These are phyloP conservation scores for Brachionus sp. DNA, from an alignment of 1,140 invertebrate genomes.

Conservation along the genomic window DNA sequence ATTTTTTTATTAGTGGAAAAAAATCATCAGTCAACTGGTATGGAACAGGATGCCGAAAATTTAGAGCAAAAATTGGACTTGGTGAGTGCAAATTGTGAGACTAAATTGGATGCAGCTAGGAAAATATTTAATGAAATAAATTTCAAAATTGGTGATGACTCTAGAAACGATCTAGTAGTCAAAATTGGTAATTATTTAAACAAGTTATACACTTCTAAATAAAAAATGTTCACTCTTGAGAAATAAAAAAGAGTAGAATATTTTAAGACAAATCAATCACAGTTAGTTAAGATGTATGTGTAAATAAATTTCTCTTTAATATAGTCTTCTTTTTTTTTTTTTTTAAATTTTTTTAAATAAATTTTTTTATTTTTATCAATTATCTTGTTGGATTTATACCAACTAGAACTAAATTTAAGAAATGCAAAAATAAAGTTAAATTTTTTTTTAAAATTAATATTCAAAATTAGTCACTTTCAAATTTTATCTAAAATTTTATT, in stretches of 20 bases:
- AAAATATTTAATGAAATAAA: not conserved
- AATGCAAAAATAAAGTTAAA: no score
- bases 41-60: not conserved
- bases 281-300: not conserved
- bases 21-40: not conserved
- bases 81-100: not conserved
- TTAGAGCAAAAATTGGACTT: not conserved
- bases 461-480: no score
- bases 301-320: not conserved
- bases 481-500: no score
- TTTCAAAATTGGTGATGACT: not conserved
- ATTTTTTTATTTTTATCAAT: not conserved
- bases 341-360: not conserved
- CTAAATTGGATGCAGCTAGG: not conserved
- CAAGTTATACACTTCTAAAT: not conserved
- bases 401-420: no score
- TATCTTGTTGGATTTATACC: no score
- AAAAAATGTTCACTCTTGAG: not conserved
- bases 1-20: conserved; percentile 2
- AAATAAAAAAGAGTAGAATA: not conserved
- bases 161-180: not conserved
- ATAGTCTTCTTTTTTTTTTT: not conserved
- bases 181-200: not conserved
- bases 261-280: not conserved
- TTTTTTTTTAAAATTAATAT: no score